Percentiles rank a stretch among this genome's conserved stretches.
Evolutionary conservation across 2,888 invertebrate species (phyloP).

Genomic region (Bhutanitis thaidina): DNA sequence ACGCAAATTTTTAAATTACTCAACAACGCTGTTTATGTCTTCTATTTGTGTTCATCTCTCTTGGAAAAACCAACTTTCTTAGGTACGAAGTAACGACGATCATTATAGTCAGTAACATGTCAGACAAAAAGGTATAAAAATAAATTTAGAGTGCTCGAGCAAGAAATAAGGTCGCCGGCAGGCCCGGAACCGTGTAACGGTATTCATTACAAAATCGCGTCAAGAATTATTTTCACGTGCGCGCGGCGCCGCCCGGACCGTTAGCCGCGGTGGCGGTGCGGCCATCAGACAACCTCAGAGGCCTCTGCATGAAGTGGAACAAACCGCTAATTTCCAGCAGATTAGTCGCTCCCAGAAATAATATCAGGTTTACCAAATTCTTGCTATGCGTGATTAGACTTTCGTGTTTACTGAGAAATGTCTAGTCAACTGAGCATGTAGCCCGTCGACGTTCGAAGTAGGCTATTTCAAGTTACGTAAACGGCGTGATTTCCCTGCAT

Average conservation of each 20-base stretch:
- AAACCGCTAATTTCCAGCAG: conserved; percentile 34
- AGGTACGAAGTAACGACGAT: background rate
- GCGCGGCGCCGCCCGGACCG: conserved; percentile 57
- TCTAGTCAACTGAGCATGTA: background rate
- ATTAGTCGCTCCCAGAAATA: conserved; percentile 11
- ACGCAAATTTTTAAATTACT: too few species aligned
- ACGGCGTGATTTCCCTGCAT: conserved; percentile 40
- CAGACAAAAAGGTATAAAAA: conserved; percentile 65
- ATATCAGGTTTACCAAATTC: background rate
- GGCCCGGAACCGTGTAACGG: conserved; percentile 77
- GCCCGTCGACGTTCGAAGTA: conserved; percentile 9
- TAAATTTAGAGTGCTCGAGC: conserved; percentile 58
- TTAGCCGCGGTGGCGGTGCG: conserved; percentile 46
- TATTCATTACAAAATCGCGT: conserved; percentile 77
- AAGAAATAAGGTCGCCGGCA: conserved; percentile 74
- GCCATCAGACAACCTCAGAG: conserved; percentile 47
- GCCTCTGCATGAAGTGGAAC: conserved; percentile 56
- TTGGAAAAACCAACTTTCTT: too few species aligned
- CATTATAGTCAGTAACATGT: conserved; percentile 3
- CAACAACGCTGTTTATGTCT: too few species aligned
- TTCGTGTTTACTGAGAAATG: too few species aligned
- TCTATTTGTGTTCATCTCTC: too few species aligned
- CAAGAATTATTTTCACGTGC: conserved; percentile 79
- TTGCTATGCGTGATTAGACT: too few species aligned
- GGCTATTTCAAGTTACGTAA: conserved; percentile 35